phyloP scores from a whole-genome alignment of 2,888 invertebrate species.

The Bursaphelenchus okinawaensis region DNA sequence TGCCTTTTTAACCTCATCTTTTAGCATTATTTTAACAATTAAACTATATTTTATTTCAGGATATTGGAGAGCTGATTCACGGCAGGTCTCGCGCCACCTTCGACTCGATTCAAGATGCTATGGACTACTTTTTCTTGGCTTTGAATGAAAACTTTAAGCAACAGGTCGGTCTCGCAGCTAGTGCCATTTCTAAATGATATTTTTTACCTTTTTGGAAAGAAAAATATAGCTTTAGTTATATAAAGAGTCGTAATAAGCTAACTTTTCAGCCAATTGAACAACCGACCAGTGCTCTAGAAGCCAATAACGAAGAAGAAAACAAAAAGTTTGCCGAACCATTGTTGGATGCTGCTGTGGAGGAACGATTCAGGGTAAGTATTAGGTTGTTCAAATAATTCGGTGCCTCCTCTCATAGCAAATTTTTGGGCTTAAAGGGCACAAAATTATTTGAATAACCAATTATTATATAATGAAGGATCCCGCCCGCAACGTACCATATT shows the following conservation, averaged over 20 bases:
- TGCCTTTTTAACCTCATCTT: too few species aligned
- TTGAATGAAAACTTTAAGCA: conserved; percentile 22
- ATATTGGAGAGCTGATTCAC: conserved; percentile 12
- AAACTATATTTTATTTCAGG: conserved; percentile 17
- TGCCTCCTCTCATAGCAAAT: too few species aligned
- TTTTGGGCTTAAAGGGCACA: too few species aligned
- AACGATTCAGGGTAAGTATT: conserved; percentile 17
- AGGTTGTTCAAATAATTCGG: too few species aligned
- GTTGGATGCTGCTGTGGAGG: conserved; percentile 21
- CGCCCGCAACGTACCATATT: too few species aligned
- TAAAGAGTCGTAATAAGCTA: not conserved
- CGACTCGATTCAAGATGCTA: conserved; percentile 23
- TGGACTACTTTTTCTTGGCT: conserved; percentile 14
- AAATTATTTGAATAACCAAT: not conserved
- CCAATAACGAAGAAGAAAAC: conserved; percentile 4
- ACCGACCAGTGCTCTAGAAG: not conserved
- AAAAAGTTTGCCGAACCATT: conserved; percentile 25
- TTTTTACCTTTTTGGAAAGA: not conserved
- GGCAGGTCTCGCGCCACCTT: conserved; percentile 5
- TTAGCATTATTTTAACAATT: too few species aligned
- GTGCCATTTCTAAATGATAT: not conserved
- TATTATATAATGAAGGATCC: not conserved
- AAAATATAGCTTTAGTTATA: not conserved
- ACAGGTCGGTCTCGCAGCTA: too few species aligned
- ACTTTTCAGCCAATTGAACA: conserved; percentile 8